Conservation (phyloP, 2,797 vertebrate genomes). For the Astyanax mexicanus region DNA sequence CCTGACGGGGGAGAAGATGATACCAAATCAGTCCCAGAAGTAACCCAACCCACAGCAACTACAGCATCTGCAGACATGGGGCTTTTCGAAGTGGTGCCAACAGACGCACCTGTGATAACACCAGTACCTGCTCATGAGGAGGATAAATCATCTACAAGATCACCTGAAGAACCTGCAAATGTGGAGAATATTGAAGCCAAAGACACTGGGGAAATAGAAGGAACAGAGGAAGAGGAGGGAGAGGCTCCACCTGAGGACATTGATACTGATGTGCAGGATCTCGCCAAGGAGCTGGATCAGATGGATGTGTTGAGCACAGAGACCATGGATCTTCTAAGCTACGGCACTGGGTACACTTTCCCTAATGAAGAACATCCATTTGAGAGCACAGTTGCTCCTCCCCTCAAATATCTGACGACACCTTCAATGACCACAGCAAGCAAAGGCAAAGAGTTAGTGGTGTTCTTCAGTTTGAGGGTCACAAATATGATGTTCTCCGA, state of each 20-base stretch:
- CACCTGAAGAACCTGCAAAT: constrained; percentile 56
- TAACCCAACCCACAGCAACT: constrained; percentile 36
- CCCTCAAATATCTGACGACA: constrained; percentile 80
- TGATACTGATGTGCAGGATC: constrained; percentile 58
- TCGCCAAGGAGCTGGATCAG: constrained; percentile 64
- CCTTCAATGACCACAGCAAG: constrained; percentile 78
- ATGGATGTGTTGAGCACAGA: constrained; percentile 53
- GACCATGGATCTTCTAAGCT: constrained; percentile 60
- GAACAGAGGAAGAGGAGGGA: constrained; percentile 24
- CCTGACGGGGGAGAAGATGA: not conserved
- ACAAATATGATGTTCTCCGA: constrained; percentile 91
- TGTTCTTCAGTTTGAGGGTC: constrained; percentile 92
- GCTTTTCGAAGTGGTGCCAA: constrained; percentile 59
- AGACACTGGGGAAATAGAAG: not conserved
- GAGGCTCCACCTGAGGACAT: not conserved
- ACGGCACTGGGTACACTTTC: constrained; percentile 67
- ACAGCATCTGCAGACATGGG: constrained; percentile 52
- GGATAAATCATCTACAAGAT: constrained; percentile 3
- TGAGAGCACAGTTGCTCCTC: constrained; percentile 68
- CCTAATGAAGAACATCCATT: constrained; percentile 40
- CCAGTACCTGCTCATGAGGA: constrained; percentile 35
- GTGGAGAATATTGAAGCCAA: constrained; percentile 12
- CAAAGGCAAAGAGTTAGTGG: constrained; percentile 86
- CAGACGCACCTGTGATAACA: constrained; percentile 36
- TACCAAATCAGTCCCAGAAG: constrained; percentile 34